Conservation (phyloP, 2,888 invertebrate genomes). For the Eucera pruinosa region DNA sequence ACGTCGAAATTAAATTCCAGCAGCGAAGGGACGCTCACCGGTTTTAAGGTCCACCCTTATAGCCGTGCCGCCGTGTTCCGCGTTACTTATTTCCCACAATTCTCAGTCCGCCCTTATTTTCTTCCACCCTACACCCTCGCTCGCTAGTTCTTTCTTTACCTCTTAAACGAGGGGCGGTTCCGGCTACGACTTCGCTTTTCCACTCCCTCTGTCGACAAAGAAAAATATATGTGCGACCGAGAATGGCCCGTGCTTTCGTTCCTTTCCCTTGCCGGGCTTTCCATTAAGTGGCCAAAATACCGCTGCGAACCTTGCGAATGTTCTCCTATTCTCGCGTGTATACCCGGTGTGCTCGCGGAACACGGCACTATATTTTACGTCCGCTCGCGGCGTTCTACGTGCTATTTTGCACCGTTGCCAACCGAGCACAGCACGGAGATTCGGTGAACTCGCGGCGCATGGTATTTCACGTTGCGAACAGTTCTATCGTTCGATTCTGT, state of each 20-base stretch:
- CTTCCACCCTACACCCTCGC: slow-evolving; percentile 56
- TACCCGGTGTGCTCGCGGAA: neutral
- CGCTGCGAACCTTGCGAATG: slow-evolving; percentile 8
- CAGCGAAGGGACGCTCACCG: slow-evolving; percentile 66
- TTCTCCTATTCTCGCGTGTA: neutral
- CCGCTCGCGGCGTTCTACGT: too few species aligned
- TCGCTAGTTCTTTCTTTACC: slow-evolving; percentile 53
- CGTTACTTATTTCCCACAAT: slow-evolving; percentile 81
- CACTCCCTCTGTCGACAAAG: slow-evolving; percentile 28
- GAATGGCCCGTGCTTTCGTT: slow-evolving; percentile 50
- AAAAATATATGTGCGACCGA: slow-evolving; percentile 61
- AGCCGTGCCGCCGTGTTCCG: slow-evolving; percentile 61
- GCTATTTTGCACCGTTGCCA: slow-evolving; percentile 37
- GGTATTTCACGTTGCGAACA: neutral
- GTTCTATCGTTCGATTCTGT: neutral
- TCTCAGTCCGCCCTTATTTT: slow-evolving; percentile 75
- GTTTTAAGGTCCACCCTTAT: slow-evolving; percentile 73
- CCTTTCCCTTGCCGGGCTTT: slow-evolving; percentile 49
- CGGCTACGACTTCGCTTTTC: slow-evolving; percentile 49
- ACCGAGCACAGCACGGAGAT: too few species aligned
- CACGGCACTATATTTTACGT: too few species aligned
- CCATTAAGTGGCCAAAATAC: slow-evolving; percentile 68
- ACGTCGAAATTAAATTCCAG: slow-evolving; percentile 82
- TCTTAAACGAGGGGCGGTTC: slow-evolving; percentile 70
- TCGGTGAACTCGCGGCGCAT: neutral